Evolutionary conservation across 1,140 invertebrate genomes (phyloP).

Genomic region (Nymphalis io): DNA sequence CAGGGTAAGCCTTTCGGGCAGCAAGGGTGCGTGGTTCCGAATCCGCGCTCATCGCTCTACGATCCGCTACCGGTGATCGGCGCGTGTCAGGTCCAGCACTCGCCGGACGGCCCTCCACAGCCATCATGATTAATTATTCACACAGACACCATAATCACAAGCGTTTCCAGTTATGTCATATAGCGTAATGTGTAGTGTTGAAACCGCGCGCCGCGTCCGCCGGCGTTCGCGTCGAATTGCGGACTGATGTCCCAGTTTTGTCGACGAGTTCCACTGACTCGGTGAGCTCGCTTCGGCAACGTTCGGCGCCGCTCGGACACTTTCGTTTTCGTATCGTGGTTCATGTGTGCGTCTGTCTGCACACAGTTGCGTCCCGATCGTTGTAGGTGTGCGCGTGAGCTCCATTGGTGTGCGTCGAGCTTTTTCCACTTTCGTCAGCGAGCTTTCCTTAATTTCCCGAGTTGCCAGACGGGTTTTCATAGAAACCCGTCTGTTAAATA

Average conservation of each 20-base stretch:
- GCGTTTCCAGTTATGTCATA: slow-evolving; percentile 72
- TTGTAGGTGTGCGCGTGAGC: slow-evolving; percentile 55
- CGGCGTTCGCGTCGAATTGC: slow-evolving; percentile 68
- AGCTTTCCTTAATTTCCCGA: slow-evolving; percentile 77
- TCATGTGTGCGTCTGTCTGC: slow-evolving; percentile 51
- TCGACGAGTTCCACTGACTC: slow-evolving; percentile 79
- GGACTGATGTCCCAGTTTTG: slow-evolving; percentile 77
- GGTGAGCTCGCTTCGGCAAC: slow-evolving; percentile 74
- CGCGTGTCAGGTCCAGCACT: slow-evolving; percentile 61
- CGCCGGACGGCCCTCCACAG: slow-evolving; percentile 69
- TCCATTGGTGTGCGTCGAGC: slow-evolving; percentile 51
- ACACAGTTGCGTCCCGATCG: slow-evolving; percentile 42
- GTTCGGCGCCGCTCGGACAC: slow-evolving; percentile 72
- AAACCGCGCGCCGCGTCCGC: slow-evolving; percentile 64
- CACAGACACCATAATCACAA: slow-evolving; percentile 71
- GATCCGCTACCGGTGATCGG: slow-evolving; percentile 54
- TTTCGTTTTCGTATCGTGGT: slow-evolving; percentile 74
- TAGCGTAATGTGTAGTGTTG: slow-evolving; percentile 62
- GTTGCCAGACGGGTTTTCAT: slow-evolving; percentile 70
- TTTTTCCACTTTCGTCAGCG: slow-evolving; percentile 74
- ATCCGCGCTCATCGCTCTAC: slow-evolving; percentile 62
- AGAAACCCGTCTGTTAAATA: slow-evolving; percentile 53
- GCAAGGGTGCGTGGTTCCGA: slow-evolving; percentile 71
- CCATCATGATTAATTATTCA: slow-evolving; percentile 71
- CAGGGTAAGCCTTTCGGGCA: slow-evolving; percentile 77